Base-by-base conservation (phyloP, 2,888 invertebrate species). In the Diaperis boleti region DNA sequence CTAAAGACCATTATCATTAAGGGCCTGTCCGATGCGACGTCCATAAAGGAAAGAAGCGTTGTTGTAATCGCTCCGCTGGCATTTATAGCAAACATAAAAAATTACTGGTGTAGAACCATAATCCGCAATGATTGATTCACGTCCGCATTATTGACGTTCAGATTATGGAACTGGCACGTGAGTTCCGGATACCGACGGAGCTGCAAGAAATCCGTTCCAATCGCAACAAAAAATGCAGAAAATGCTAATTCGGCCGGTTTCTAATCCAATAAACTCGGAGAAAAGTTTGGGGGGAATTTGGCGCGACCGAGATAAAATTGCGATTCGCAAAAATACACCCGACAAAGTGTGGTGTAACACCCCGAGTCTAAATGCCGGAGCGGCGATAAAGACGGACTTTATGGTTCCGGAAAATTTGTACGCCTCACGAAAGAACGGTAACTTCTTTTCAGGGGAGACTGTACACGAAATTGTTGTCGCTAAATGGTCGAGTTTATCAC, bases 351-450 rank as follows among this genome's bases (percentile, higher is more conserved):
- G n/a, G n/a, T n/a, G n/a, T n/a, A n/a, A n/a, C n/a, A n/a, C n/a
- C n/a, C n/a, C n/a, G n/a, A n/a, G n/a, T n/a, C n/a, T n/a, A n/a
- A n/a, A n/a, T n/a, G n/a, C n/a, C n/a, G n/a, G n/a, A n/a, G n/a
- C n/a, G n/a, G n/a, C n/a, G n/a, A n/a, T n/a, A n/a, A n/a, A n/a
- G n/a, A n/a, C n/a, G n/a, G n/a, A n/a, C 13, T 37, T 6, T 13
- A 13, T 6, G 11, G 10, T 37, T 37, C 37, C 37, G 14, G 11
- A 10, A 13, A 14, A 37, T 37, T 10, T 37, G 13, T 5, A 39
- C 15, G 15, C 17, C 6, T 15, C 39, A 39, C 39, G 15, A 39
- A 39, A 39, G 39, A 39, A 39, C 39, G 15, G 15, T 15, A 39
- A 14, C 39, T n/a, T 33, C 11, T 33, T 11, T 33, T 10, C 13